These are phyloP conservation scores for Diprion similis DNA, from an alignment of 1,140 invertebrate genomes.

Conservation along the genomic window DNA sequence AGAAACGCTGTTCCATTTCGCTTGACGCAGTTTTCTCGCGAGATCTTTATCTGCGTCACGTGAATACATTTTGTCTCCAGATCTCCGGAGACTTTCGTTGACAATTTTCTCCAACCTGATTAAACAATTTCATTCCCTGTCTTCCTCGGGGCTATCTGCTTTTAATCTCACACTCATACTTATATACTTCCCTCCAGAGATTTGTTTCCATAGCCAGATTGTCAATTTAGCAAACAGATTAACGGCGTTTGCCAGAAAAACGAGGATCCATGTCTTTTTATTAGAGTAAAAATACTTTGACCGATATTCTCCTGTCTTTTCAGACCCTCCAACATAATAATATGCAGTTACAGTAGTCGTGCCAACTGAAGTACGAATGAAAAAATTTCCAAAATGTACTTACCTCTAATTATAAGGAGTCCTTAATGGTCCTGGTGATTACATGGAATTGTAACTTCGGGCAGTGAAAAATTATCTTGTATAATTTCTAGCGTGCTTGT, in stretches of 20 bases:
- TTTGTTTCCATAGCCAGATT: not conserved
- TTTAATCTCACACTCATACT: not conserved
- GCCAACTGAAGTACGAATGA: too few species aligned
- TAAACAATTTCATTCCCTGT: not conserved
- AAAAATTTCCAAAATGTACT: too few species aligned
- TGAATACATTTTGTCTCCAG: not conserved
- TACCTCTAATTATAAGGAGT: too few species aligned
- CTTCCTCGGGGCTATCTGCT: constrained; percentile 6
- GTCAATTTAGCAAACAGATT: constrained; percentile 2
- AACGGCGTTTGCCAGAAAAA: not conserved
- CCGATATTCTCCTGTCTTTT: too few species aligned
- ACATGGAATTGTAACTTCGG: too few species aligned
- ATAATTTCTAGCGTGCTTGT: too few species aligned
- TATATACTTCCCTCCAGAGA: not conserved
- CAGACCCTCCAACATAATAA: too few species aligned
- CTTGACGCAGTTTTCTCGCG: not conserved
- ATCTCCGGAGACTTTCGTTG: not conserved
- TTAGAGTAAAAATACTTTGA: too few species aligned
- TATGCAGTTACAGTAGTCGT: too few species aligned
- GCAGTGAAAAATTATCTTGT: too few species aligned
- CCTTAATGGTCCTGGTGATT: too few species aligned
- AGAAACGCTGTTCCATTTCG: not conserved
- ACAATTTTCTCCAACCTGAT: constrained; percentile 1
- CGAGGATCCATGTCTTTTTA: too few species aligned
- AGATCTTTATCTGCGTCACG: constrained; percentile 3